These are phyloP conservation scores for Clanis bilineata DNA, from an alignment of 2,888 invertebrate species.

Conservation along the genomic window DNA sequence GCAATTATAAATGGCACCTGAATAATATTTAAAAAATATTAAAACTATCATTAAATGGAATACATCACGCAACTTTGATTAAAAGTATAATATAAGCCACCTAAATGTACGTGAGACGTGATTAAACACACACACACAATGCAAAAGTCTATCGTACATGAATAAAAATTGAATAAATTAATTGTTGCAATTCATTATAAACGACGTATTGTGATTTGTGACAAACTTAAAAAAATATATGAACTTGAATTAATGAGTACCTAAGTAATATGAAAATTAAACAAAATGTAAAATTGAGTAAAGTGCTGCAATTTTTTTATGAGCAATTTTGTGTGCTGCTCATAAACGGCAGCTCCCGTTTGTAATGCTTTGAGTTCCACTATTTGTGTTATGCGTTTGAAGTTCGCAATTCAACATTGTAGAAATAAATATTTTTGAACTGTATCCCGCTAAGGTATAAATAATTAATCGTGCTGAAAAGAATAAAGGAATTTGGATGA, in stretches of 20 bases:
- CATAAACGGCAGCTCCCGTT: too few relatives aligned
- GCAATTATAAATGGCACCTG: background rate
- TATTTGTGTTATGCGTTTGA: too few relatives aligned
- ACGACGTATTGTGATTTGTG: background rate
- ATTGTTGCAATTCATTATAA: background rate
- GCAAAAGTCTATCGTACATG: background rate
- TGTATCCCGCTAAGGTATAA: too few relatives aligned
- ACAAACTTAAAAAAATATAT: too few relatives aligned
- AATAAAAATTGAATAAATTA: background rate
- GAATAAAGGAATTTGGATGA: too few relatives aligned
- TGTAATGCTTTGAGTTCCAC: too few relatives aligned
- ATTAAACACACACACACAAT: background rate
- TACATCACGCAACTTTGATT: background rate
- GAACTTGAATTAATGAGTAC: too few relatives aligned
- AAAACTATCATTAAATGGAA: background rate
- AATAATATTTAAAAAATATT: background rate
- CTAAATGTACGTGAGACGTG: conserved; percentile 1
- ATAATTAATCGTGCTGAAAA: too few relatives aligned
- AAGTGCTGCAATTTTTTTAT: conserved; percentile 31
- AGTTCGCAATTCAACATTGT: too few relatives aligned
- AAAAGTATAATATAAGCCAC: conserved; percentile 12
- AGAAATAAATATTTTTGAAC: too few relatives aligned
- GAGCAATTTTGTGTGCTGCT: too few relatives aligned
- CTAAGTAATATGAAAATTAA: background rate
- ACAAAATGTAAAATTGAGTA: conserved; percentile 15